Conservation (phyloP, 2,797 vertebrate species). For the Phylloscopus collybita region DNA sequence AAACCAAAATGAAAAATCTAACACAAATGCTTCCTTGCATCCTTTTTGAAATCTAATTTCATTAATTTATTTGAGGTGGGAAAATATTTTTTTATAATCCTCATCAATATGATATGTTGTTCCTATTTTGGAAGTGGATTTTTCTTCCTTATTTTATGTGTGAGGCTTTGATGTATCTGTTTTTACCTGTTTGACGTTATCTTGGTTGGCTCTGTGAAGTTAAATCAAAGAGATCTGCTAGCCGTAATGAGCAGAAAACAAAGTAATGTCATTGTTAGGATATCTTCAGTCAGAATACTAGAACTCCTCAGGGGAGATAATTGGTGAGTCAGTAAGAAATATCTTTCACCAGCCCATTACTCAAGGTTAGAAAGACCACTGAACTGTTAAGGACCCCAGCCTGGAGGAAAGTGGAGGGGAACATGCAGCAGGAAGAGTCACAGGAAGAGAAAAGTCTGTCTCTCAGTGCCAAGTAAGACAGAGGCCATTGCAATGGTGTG, state of each 20-base stretch:
- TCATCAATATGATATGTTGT: not conserved
- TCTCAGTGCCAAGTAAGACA: not conserved
- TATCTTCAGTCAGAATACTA: not conserved
- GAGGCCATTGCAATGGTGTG: not conserved
- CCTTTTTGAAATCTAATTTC: not conserved
- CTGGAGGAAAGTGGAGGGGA: not conserved
- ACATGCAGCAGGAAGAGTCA: not conserved
- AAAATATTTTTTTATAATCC: not conserved
- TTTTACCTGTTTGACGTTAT: not conserved
- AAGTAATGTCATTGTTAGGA: not conserved
- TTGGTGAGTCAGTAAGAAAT: not conserved
- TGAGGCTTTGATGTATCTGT: not conserved
- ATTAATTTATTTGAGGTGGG: not conserved
- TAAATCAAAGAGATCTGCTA: not conserved
- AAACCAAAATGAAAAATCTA: not conserved
- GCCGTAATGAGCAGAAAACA: not conserved
- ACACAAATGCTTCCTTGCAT: not conserved
- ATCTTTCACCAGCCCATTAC: not conserved
- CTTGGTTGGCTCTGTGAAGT: not conserved
- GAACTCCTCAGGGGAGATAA: not conserved
- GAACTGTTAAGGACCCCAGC: not conserved
- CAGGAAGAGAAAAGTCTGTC: not conserved
- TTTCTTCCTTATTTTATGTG: not conserved
- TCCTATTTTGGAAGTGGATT: not conserved
- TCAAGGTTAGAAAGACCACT: not conserved